phyloP scores from a whole-genome alignment of 2,113 vertebrate species.

The Anarhynchus alexandrinus region DNA sequence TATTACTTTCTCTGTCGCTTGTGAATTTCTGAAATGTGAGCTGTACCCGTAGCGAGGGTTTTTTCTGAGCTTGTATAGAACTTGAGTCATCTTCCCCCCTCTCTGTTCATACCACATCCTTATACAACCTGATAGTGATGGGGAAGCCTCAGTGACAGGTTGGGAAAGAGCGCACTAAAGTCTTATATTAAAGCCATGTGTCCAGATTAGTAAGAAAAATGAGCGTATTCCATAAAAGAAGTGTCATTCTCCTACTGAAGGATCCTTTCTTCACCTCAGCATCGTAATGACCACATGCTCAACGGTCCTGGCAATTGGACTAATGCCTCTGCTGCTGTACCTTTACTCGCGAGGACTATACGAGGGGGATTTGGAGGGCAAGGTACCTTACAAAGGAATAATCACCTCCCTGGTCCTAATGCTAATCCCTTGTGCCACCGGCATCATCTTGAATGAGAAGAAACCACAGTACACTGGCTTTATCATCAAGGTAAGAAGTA shows the following conservation, averaged over 20 bases:
- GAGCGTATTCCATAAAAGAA: not conserved
- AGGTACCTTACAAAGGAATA: constrained; percentile 80
- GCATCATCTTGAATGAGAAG: constrained; percentile 82
- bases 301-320: constrained; percentile 73
- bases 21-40: not conserved
- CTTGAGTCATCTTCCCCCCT: not conserved
- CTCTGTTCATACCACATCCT: not conserved
- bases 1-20: not conserved
- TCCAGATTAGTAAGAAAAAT: not conserved
- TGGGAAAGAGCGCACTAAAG: not conserved
- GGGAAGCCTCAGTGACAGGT: not conserved
- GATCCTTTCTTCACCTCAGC: constrained; percentile 58
- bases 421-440: constrained; percentile 76
- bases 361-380: constrained; percentile 62
- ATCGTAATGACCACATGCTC: constrained; percentile 87
- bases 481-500: constrained; percentile 75
- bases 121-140: not conserved
- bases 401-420: constrained; percentile 66
- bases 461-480: constrained; percentile 70
- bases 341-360: constrained; percentile 76
- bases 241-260: not conserved
- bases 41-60: not conserved
- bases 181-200: not conserved
- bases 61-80: not conserved
- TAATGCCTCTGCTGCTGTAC: constrained; percentile 86